Percentiles rank a stretch among this genome's conserved stretches.
Evolutionary conservation across 2,113 vertebrate genomes (phyloP).

Genomic region (Pedionomus torquatus): DNA sequence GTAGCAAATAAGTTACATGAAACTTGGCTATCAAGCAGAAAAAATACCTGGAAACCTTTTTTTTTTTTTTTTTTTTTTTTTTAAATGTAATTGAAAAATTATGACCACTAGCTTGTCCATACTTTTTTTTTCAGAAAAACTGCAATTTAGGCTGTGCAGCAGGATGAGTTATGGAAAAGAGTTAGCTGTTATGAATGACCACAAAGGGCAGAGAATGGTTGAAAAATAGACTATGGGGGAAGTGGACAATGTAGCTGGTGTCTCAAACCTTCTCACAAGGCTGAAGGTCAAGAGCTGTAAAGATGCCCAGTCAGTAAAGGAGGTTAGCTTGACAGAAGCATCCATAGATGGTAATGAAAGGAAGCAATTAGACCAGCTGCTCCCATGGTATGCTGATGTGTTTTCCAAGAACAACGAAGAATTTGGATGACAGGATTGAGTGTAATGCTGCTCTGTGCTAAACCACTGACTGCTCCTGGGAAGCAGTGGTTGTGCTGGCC

Average conservation of each 20-base stretch:
- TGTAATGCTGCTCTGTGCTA: background rate
- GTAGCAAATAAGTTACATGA: background rate
- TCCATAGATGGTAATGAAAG: slow-evolving; percentile 65
- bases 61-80: too few relatives aligned
- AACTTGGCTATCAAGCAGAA: background rate
- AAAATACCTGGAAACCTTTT: background rate
- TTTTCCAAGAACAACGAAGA: slow-evolving; percentile 51
- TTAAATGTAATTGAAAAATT: background rate
- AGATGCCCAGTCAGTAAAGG: background rate
- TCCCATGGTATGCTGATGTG: background rate
- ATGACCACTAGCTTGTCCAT: background rate
- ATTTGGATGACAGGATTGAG: slow-evolving; percentile 5
- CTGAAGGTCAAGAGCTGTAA: slow-evolving; percentile 42
- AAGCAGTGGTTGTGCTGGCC: background rate
- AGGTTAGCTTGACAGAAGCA: slow-evolving; percentile 53
- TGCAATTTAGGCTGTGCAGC: background rate
- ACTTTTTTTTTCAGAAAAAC: background rate
- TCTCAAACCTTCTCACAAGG: background rate
- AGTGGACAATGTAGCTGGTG: background rate
- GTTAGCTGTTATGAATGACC: background rate
- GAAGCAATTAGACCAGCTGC: slow-evolving; percentile 47
- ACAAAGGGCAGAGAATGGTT: background rate
- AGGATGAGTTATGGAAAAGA: background rate
- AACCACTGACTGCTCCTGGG: background rate
- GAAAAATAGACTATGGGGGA: background rate